Conservation (phyloP, 2,888 invertebrate genomes). For the Cantharis lateralis region DNA sequence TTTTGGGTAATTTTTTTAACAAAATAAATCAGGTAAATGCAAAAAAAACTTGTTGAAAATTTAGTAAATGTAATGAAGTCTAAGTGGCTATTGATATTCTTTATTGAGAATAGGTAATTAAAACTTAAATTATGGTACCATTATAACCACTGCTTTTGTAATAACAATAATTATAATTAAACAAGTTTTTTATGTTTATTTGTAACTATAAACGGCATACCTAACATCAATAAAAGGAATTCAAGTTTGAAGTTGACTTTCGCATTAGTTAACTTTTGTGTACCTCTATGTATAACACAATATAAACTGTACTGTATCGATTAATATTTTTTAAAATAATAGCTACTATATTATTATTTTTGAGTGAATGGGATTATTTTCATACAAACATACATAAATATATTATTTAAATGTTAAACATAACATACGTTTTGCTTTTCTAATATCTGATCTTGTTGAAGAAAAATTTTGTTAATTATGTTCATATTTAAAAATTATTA, state of each 20-base stretch:
- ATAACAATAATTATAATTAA: neutral
- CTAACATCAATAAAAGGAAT: neutral
- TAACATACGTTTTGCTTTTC: too few relatives aligned
- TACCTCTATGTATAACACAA: neutral
- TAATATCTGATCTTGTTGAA: too few relatives aligned
- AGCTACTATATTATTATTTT: too few relatives aligned
- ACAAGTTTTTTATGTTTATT: neutral
- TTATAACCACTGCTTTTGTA: neutral
- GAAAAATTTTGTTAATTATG: too few relatives aligned
- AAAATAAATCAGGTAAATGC: too few relatives aligned
- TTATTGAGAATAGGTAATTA: neutral
- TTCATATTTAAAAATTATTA: too few relatives aligned
- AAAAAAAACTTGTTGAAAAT: neutral
- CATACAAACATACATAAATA: too few relatives aligned
- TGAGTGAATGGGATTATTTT: too few relatives aligned
- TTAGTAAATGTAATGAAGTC: neutral
- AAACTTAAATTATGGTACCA: neutral
- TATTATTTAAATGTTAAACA: too few relatives aligned
- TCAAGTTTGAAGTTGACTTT: neutral
- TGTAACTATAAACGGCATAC: neutral
- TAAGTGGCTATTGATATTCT: neutral
- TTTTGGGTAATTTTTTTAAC: too few relatives aligned
- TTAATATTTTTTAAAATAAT: neutral
- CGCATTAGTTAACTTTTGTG: neutral
- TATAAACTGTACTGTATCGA: neutral